These are phyloP conservation scores for Agriopis leucophaearia DNA, from an alignment of 2,888 invertebrate species.

Conservation along the genomic window DNA sequence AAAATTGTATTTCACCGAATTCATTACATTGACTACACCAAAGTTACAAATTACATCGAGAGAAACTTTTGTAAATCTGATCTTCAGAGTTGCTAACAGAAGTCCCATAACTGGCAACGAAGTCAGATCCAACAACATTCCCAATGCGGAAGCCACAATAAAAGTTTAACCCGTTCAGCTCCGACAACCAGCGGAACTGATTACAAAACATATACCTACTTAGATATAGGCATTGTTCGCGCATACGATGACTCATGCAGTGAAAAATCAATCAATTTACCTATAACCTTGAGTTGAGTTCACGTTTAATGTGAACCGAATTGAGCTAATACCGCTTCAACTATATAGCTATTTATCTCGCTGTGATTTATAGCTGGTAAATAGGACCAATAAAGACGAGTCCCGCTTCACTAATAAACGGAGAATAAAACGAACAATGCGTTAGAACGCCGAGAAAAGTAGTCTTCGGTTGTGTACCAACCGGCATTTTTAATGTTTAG, in stretches of 20 bases:
- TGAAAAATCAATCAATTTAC: conserved; percentile 44
- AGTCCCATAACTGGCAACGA: conserved; percentile 10
- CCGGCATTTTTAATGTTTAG: conserved; percentile 79
- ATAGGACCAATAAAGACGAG: conserved; percentile 2
- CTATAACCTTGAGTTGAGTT: conserved; percentile 49
- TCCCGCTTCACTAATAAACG: conserved; percentile 6
- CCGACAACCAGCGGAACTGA: conserved; percentile 9
- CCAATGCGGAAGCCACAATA: conserved; percentile 4
- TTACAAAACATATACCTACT: conserved; percentile 14
- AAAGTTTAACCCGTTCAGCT: conserved; percentile 6
- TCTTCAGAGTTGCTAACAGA: conserved; percentile 12
- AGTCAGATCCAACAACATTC: not conserved
- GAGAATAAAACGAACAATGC: conserved; percentile 53
- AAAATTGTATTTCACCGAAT: not conserved
- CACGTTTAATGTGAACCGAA: conserved; percentile 46
- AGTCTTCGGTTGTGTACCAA: conserved; percentile 59
- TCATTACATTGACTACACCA: not conserved
- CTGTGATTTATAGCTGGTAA: conserved; percentile 8
- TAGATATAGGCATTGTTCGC: conserved; percentile 15
- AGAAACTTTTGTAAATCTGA: conserved; percentile 16
- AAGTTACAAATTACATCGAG: conserved; percentile 13
- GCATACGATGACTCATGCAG: conserved; percentile 29
- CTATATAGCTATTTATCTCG: conserved; percentile 11
- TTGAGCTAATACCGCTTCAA: conserved; percentile 3
- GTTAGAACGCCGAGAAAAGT: conserved; percentile 59